Percentiles rank a stretch among this genome's conserved stretches.
Conservation (phyloP, 2,888 invertebrate species). For the Acanthosepion pharaonis region DNA sequence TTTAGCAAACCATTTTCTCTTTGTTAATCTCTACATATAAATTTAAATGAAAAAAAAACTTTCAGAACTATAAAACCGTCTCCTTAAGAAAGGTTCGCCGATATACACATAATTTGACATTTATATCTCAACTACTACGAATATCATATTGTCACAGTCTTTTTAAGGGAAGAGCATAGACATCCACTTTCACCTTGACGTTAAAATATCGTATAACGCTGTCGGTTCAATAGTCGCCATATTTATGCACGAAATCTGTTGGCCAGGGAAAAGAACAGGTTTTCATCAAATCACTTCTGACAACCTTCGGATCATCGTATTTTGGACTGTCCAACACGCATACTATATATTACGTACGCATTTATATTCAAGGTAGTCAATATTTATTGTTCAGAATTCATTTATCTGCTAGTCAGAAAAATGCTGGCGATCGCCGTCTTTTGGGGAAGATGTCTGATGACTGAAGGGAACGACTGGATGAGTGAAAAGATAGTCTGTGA, state of each 20-base stretch:
- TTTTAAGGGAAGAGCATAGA: not conserved
- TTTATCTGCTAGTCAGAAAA: not conserved
- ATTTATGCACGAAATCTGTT: not conserved
- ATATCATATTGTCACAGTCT: not conserved
- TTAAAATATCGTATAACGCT: not conserved
- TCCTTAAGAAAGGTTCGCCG: too few relatives aligned
- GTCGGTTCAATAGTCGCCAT: constrained; percentile 1
- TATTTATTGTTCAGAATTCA: not conserved
- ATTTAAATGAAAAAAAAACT: too few relatives aligned
- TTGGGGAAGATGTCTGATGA: not conserved
- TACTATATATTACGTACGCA: not conserved
- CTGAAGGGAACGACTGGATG: not conserved
- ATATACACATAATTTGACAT: too few relatives aligned
- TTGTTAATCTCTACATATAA: too few relatives aligned
- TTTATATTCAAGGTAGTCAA: not conserved
- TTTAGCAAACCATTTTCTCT: too few relatives aligned
- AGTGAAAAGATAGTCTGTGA: not conserved
- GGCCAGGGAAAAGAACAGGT: not conserved
- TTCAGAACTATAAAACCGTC: too few relatives aligned
- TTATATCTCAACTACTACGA: not conserved
- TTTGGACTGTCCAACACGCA: not conserved
- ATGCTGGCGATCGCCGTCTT: not conserved
- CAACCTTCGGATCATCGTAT: not conserved
- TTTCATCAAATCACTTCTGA: not conserved
- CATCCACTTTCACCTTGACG: too few relatives aligned